These are phyloP conservation scores for Heliothis virescens DNA, from an alignment of 1,140 invertebrate species.

Conservation along the genomic window DNA sequence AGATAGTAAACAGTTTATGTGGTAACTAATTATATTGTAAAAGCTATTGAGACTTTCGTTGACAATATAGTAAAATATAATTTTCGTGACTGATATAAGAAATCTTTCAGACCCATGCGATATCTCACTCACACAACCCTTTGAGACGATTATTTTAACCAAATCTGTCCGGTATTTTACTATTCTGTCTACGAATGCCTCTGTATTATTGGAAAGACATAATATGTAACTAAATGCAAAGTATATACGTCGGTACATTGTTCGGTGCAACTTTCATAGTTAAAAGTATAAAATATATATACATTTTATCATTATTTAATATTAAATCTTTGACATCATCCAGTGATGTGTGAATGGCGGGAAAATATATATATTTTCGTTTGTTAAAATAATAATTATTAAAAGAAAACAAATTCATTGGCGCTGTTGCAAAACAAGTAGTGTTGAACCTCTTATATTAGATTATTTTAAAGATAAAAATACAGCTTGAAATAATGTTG, in stretches of 20 bases:
- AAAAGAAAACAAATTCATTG: constrained; percentile 36
- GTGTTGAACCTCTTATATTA: constrained; percentile 1
- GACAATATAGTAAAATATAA: not conserved
- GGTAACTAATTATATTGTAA: constrained; percentile 35
- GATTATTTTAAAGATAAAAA: not conserved
- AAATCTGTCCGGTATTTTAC: not conserved
- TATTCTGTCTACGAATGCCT: constrained; percentile 19
- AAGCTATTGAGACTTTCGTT: constrained; percentile 11
- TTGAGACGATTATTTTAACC: no score
- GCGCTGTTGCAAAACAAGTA: constrained; percentile 32
- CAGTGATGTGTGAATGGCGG: constrained; percentile 45
- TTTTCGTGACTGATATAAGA: no score
- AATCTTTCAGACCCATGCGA: no score
- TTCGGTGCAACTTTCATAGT: constrained; percentile 32
- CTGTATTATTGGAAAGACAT: constrained; percentile 10
- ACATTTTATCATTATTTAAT: constrained; percentile 39
- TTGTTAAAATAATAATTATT: constrained; percentile 39
- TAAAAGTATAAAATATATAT: constrained; percentile 46
- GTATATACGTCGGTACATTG: constrained; percentile 37
- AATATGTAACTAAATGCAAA: constrained; percentile 44
- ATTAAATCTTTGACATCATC: constrained; percentile 49
- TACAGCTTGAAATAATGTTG: constrained; percentile 8
- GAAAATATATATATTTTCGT: constrained; percentile 31
- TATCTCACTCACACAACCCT: no score
- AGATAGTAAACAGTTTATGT: constrained; percentile 6